Base-by-base conservation (phyloP, 2,888 invertebrate genomes). In the Lottia scabra region DNA sequence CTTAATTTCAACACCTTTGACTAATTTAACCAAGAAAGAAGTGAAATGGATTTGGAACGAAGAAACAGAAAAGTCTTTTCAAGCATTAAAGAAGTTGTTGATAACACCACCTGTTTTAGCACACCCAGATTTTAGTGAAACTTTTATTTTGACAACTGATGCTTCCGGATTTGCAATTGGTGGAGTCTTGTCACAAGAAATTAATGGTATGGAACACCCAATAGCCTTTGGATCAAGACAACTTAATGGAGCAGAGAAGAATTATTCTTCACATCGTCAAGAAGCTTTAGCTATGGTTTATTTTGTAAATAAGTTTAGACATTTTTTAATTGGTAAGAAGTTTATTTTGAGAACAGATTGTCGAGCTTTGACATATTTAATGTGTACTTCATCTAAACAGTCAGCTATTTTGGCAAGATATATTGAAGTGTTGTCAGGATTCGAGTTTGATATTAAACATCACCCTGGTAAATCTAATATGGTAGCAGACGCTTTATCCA, bases 71-170 rank as follows among this genome's bases (percentile, higher is more conserved):
- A 3, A 8, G 19, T 65, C 56, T 15, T 74, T 71, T 63, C 44
- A 64, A 15, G 38, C 71, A 5, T 48, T 71, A 15, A 68, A 71
- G 45, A 27, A 12, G 8, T 23, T 23, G 8, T n/a, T n/a, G n/a
- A n/a, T n/a, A n/a, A n/a, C n/a, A n/a, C n/a, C n/a, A n/a, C n/a
- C n/a, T n/a, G n/a, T n/a, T n/a, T n/a, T n/a, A n/a, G n/a, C n/a
- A n/a, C n/a, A n/a, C n/a, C n/a, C 44, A 68, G 45, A 70, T 19
- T 73, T 75, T 62, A 2, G n/a, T 15, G 13, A 67, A 30, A 63
- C 70, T 1, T 73, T 75, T 38, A 68, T 66, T 30, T 27, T 75
- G 30, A 70, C 68, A 44, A 65, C 65, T n/a, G 75, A 73, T 66
- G 70, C 73, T 2, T 64, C 63, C 12, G 44, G 26, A 8, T 30